Percentiles rank a stretch among this genome's conserved stretches.
Conservation (phyloP, 1,140 invertebrate genomes). For the Nephila pilipes region DNA sequence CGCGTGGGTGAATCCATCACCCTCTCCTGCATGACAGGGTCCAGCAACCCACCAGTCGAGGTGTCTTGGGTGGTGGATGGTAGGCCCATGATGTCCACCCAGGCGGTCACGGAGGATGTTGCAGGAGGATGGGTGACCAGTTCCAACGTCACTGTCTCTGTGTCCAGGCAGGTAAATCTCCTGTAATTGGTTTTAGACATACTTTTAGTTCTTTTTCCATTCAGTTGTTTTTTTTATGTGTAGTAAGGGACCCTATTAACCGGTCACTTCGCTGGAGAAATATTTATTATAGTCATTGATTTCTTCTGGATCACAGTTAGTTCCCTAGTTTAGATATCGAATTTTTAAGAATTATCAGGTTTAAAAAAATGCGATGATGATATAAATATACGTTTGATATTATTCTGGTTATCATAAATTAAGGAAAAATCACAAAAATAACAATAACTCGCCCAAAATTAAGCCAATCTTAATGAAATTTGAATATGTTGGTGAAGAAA, state of each 20-base stretch:
- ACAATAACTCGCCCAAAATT: too few relatives aligned
- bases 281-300: too few relatives aligned
- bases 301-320: too few relatives aligned
- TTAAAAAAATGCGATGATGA: too few relatives aligned
- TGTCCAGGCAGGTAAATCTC: conserved; percentile 82
- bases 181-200: conserved; percentile 49
- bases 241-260: not conserved
- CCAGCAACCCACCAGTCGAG: conserved; percentile 94
- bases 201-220: not conserved
- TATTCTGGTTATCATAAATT: too few relatives aligned
- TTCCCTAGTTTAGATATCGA: too few relatives aligned
- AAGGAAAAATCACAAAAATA: too few relatives aligned
- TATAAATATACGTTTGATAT: too few relatives aligned
- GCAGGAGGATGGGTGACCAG: conserved; percentile 92
- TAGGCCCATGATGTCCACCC: conserved; percentile 79
- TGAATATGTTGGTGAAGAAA: too few relatives aligned
- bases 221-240: not conserved
- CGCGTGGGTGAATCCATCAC: conserved; percentile 91
- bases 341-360: too few relatives aligned
- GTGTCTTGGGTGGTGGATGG: conserved; percentile 90
- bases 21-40: conserved; percentile 91
- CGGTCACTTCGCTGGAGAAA: too few relatives aligned
- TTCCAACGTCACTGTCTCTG: conserved; percentile 91
- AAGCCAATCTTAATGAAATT: too few relatives aligned
- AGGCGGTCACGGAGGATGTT: conserved; percentile 80